phyloP scores from a whole-genome alignment of 2,113 vertebrate species.

The Cynocephalus volans region DNA sequence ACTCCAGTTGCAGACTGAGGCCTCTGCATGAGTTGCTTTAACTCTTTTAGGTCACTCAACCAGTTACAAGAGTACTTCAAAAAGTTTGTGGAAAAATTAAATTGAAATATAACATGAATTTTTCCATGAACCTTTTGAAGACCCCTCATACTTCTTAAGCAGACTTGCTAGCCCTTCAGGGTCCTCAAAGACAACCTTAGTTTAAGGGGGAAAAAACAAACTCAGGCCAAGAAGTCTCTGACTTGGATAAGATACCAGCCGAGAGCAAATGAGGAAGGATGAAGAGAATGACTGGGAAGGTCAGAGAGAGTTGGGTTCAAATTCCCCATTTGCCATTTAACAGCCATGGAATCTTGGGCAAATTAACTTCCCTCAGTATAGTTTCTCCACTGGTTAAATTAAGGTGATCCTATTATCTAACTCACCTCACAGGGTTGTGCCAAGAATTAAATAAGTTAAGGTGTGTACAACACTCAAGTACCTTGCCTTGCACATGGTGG shows the following conservation, averaged over 20 bases:
- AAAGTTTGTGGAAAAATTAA: too few species aligned
- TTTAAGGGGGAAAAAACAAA: background rate
- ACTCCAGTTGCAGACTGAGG: background rate
- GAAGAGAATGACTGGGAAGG: background rate
- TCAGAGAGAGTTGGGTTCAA: background rate
- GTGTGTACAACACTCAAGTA: background rate
- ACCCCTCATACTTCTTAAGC: background rate
- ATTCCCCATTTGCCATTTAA: background rate
- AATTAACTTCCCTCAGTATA: background rate
- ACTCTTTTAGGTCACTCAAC: background rate
- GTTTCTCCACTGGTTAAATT: background rate
- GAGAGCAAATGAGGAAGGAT: background rate
- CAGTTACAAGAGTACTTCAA: background rate
- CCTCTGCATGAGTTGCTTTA: background rate
- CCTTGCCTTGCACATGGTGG: background rate
- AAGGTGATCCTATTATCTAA: background rate
- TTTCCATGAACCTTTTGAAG: too few species aligned
- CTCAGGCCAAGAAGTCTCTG: background rate
- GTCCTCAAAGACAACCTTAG: background rate
- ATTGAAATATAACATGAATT: too few species aligned
- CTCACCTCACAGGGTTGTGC: background rate
- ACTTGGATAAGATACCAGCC: background rate
- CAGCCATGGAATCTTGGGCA: background rate
- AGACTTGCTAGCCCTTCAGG: background rate
- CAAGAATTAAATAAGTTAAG: slow-evolving; percentile 1